Base-by-base conservation (phyloP, 2,888 invertebrate species). In the Cantharis nigra region DNA sequence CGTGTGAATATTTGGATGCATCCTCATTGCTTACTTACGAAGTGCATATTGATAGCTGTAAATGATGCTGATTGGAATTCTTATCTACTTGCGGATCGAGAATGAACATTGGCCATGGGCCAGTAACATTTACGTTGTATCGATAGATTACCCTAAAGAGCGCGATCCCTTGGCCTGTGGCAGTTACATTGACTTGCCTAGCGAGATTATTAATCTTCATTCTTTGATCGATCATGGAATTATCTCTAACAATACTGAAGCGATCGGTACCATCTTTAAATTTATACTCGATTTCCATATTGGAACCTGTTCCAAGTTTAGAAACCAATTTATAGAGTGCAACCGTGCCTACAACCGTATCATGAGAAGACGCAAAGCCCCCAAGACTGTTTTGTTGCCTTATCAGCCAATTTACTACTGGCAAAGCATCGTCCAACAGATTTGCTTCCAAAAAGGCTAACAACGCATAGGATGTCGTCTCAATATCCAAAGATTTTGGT, bases 381-480 rank as follows among this genome's bases (percentile, higher is more conserved):
- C 94, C 94, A 76, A 92, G 89, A 64, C 90, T 90, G 85, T 94
- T 94, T 82, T 93, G 90, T 84, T 95, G 94, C 28, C 91, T 90
- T 9, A 94, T 90, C 20, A 96, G 88, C 95, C 95, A 96, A 74
- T 92, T 91, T 84, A 95, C 90, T 33, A 95, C 89, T 0, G 94
- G 93, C 26, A 94, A 87, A 0, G 92, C 89, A 80, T 92, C 92
- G 78, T 85, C 85, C 9, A 88, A 77, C 70, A 87, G 81, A 76
- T 88, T 89, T 3, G 88, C 87, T 75, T 91, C 90, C 13, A 93
- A 84, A 85, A 93, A 92, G 0, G 96, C 93, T 74, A 97, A 90
- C 75, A 98, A 89, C 0, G 94, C 95, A 88, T 98, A 98, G 0
- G 98, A 93, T 0, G 98, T 97, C 82, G 96, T 95, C 87, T 96